phyloP scores from a whole-genome alignment of 2,797 vertebrate genomes.

The Protosalanx chinensis region DNA sequence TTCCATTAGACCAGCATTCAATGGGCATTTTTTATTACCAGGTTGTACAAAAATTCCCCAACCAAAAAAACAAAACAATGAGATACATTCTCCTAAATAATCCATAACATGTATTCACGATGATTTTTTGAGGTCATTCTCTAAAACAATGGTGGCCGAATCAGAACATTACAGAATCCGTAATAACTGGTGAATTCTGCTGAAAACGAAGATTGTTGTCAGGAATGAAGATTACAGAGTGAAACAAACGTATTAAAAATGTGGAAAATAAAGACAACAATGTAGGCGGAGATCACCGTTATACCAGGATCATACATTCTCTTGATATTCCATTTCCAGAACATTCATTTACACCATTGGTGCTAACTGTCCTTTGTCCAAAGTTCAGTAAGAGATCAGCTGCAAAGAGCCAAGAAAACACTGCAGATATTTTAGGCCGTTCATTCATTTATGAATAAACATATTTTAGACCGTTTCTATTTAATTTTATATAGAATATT shows the following conservation, averaged over 20 bases:
- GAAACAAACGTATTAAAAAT: constrained; percentile 10
- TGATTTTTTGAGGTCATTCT: not conserved
- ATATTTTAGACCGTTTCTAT: not conserved
- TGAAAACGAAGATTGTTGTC: not conserved
- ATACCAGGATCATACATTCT: constrained; percentile 24
- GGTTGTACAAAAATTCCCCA: not conserved
- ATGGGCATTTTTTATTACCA: too few relatives aligned
- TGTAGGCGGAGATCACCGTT: not conserved
- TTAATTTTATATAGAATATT: too few relatives aligned
- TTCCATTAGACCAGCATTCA: too few relatives aligned
- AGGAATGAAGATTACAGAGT: not conserved
- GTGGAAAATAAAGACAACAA: constrained; percentile 1
- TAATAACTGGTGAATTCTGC: not conserved
- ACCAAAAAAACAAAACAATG: too few relatives aligned
- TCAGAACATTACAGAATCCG: not conserved
- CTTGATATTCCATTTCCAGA: constrained; percentile 10
- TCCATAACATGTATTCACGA: too few relatives aligned
- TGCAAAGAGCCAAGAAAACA: constrained; percentile 26
- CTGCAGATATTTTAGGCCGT: not conserved
- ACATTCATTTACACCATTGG: constrained; percentile 3
- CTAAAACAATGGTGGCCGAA: not conserved
- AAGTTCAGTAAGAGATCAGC: constrained; percentile 64
- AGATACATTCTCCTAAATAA: too few relatives aligned
- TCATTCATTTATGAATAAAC: too few relatives aligned
- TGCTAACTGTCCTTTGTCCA: not conserved